phyloP scores from a whole-genome alignment of 2,797 vertebrate species.

The Meriones psammophilus region DNA sequence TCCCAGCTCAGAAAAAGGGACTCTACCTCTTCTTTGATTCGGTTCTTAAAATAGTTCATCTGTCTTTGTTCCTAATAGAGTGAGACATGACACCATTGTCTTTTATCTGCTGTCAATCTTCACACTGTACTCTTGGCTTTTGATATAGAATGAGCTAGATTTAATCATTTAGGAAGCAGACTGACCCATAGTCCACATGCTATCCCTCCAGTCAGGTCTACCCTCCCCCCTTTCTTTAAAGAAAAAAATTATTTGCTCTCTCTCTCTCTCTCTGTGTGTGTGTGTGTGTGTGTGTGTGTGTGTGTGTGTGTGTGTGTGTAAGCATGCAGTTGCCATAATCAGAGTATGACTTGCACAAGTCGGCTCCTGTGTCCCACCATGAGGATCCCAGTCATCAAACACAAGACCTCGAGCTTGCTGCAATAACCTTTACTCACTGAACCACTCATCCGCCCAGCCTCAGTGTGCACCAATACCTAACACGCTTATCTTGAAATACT shows the following conservation, averaged over 20 bases:
- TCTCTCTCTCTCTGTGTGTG: not conserved
- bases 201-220: not conserved
- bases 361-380: not conserved
- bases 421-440: not conserved
- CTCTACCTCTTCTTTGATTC: not conserved
- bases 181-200: not conserved
- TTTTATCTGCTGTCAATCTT: not conserved
- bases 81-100: not conserved
- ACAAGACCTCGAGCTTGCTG: not conserved
- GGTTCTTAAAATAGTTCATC: not conserved
- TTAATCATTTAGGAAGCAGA: constrained; percentile 25
- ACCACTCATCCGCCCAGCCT: not conserved
- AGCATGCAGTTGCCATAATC: not conserved
- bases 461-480: not conserved
- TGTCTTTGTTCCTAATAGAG: not conserved
- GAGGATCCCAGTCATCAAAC: not conserved
- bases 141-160: not conserved
- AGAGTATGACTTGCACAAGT: not conserved
- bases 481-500: not conserved
- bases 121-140: not conserved
- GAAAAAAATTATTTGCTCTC: not conserved
- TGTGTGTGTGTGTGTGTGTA: not conserved
- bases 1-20: not conserved
- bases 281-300: not conserved
- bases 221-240: not conserved